Base-by-base conservation (phyloP, 2,888 invertebrate species). In the Ligdia adustata region DNA sequence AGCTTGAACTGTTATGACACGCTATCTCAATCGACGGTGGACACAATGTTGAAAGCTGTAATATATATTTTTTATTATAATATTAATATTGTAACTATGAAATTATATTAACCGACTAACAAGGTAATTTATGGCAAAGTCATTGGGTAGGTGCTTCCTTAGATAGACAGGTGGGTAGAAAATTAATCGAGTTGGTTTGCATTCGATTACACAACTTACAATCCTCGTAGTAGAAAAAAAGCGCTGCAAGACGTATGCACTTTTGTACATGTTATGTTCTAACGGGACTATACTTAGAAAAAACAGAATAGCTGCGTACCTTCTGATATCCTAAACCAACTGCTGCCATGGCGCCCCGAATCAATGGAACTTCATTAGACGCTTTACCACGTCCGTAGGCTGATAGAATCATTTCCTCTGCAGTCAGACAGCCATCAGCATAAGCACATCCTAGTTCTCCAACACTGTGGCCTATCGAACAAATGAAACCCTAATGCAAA, bases 391-490 rank as follows among this genome's bases (percentile, higher is more conserved):
- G 91, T 67, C 93, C 94, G 75, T 96, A 96, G 0, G 97, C 94
- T n/a, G 93, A 91, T 20, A 96, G 73, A 33, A 97, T 93, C 82
- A 95, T 94, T 79, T 97, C 95, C 68, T 96, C 95, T 0, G 93
- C 92, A 0, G 96, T 95, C 42, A 98, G 89, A 51, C 95, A 94
- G 3, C 95, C 96, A 77, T 98, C 98, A 1, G 96, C 97, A 76
- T 98, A 98, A 0, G 95, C 97, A 75, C 98, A 98, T 1, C 95
- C 97, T 12, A 98, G 82, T 77, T 98, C 98, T 0, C n/a, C n/a
- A n/a, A 96, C 95, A 37, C 80, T 80, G 52, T 77, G 42, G 22
- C 42, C 43, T 49, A 20, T 0, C 3, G 9, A 11, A 9, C 4
- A 4, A 22, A 33, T 4, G 5, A 7, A 12, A 29, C 16, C 5